Evolutionary conservation across 2,888 invertebrate species (phyloP).

Genomic region (Ormyrus nitidulus): DNA sequence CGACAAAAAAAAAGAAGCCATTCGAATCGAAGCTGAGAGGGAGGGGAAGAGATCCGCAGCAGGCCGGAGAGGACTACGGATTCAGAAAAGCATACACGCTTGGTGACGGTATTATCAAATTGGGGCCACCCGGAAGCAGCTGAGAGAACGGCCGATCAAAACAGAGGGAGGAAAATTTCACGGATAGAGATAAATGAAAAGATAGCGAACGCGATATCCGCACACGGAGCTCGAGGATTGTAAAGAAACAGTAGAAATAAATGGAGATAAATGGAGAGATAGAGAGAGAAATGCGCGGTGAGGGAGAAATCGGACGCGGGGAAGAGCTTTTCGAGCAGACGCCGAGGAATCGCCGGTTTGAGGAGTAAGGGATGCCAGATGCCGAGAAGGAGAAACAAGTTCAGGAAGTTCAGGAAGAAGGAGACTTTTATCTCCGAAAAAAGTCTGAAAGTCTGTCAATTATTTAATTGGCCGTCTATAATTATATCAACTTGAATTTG

Average conservation of each 20-base stretch:
- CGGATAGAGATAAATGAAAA: slow-evolving; percentile 42
- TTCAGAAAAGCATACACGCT: neutral
- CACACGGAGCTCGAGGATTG: neutral
- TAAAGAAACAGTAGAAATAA: too few relatives aligned
- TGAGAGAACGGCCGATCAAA: slow-evolving; percentile 4
- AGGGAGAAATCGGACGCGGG: neutral
- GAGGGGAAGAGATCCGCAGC: slow-evolving; percentile 1
- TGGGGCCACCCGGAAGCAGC: slow-evolving; percentile 11
- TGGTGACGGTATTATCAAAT: slow-evolving; percentile 34
- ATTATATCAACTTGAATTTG: too few relatives aligned
- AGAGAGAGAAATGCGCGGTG: slow-evolving; percentile 18
- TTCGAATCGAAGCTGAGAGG: neutral
- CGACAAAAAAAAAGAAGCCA: neutral
- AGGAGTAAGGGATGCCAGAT: neutral
- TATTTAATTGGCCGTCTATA: too few relatives aligned
- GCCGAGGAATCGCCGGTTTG: neutral
- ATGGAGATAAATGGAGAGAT: slow-evolving; percentile 13
- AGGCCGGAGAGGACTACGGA: neutral
- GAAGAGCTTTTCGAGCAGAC: neutral
- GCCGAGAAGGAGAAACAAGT: neutral
- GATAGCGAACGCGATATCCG: slow-evolving; percentile 14
- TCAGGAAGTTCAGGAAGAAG: neutral
- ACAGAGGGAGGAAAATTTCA: neutral
- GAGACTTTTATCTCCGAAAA: neutral
- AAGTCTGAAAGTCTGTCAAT: too few relatives aligned